These are phyloP conservation scores for Salvelinus sp. DNA, from an alignment of 2,113 vertebrate genomes.

Conservation along the genomic window DNA sequence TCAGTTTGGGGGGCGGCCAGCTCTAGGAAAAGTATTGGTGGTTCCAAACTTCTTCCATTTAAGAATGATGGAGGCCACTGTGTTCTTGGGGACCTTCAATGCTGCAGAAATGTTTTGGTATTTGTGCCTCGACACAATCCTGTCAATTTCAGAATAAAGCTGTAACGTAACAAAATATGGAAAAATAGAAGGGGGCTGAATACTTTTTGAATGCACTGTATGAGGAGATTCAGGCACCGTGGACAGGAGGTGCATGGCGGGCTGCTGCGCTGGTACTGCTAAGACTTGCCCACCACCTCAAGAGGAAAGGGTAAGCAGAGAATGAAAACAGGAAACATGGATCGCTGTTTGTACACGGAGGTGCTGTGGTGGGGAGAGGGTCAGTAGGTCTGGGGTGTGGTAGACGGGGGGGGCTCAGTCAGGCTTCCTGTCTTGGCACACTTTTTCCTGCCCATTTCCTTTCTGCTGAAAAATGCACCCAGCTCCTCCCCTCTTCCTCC, in stretches of 20 bases:
- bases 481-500: conserved; percentile 13
- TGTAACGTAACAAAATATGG: too few relatives aligned
- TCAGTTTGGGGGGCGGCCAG: too few relatives aligned
- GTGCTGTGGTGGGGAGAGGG: conserved; percentile 8
- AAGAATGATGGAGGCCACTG: too few relatives aligned
- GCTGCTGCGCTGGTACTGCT: not conserved
- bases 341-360: conserved; percentile 3
- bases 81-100: too few relatives aligned
- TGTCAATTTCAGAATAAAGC: too few relatives aligned
- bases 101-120: too few relatives aligned
- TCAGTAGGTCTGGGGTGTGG: conserved; percentile 19
- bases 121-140: too few relatives aligned
- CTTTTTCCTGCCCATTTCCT: conserved; percentile 70
- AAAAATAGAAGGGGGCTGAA: too few relatives aligned
- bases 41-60: too few relatives aligned
- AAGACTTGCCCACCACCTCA: conserved; percentile 4
- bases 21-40: too few relatives aligned
- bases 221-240: not conserved
- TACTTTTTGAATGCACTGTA: too few relatives aligned
- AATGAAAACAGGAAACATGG: conserved; percentile 45
- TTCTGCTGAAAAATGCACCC: conserved; percentile 56
- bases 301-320: conserved; percentile 8
- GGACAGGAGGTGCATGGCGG: not conserved
- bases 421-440: conserved; percentile 71
- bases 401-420: conserved; percentile 34